Evolutionary conservation across 2,797 vertebrate species (phyloP).

Genomic region (Lepilemur ruficaudatus): DNA sequence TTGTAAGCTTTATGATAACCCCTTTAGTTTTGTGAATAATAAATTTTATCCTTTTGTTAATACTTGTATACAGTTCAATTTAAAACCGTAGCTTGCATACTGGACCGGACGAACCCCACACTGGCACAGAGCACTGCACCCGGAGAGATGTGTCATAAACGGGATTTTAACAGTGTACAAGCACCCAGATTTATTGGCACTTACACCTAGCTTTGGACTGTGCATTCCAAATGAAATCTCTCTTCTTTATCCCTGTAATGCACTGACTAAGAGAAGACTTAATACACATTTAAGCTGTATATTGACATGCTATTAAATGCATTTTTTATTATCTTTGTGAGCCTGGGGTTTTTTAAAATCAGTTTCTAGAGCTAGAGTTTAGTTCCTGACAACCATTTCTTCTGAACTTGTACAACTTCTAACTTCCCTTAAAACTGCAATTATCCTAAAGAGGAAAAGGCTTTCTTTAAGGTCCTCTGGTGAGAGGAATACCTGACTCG

Average conservation of each 20-base stretch:
- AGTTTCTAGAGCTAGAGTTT: conserved; percentile 38
- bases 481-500: neutral
- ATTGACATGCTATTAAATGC: conserved; percentile 77
- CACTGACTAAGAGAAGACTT: conserved; percentile 71
- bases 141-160: conserved; percentile 66
- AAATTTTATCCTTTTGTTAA: conserved; percentile 80
- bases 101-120: conserved; percentile 51
- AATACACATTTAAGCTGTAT: conserved; percentile 72
- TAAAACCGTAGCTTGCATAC: conserved; percentile 70
- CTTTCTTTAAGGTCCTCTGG: neutral
- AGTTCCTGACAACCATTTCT: conserved; percentile 12
- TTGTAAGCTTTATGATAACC: conserved; percentile 75
- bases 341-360: conserved; percentile 73
- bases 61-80: conserved; percentile 81
- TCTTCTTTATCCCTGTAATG: conserved; percentile 71
- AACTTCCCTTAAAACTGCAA: neutral
- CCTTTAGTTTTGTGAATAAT: conserved; percentile 82
- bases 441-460: neutral
- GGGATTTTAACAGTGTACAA: conserved; percentile 72
- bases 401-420: neutral
- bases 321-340: conserved; percentile 74
- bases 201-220: conserved; percentile 67
- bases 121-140: conserved; percentile 64
- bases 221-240: conserved; percentile 62
- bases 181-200: conserved; percentile 33